Base-by-base conservation (phyloP, 2,888 invertebrate genomes). In the Ochropleura leucogaster region DNA sequence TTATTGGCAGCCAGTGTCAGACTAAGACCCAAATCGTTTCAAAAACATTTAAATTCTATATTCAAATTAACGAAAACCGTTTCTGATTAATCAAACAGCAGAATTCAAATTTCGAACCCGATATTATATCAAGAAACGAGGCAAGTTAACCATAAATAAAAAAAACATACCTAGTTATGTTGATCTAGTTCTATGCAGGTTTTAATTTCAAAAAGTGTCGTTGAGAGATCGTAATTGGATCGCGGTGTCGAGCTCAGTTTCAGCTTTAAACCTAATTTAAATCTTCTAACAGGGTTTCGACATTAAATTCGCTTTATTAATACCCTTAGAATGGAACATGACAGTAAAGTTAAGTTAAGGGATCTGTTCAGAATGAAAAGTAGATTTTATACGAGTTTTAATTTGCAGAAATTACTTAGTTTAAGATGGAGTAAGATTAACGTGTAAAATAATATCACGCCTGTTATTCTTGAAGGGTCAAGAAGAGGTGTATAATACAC, bases 161-260 rank as follows among this genome's bases (percentile, higher is more conserved):
- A 72, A 30, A 30, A 68, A 73, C 14, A 76, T 62, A 59, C 59
- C 59, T 59, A 55, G 69, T 74, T 57, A 51, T 67, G 79, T 76
- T 66, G 74, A 71, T 78, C 42, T 70, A 68, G 72, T 69, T 70
- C 64, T 60, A 72, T 65, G 69, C 72, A 77, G 72, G 63, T 77
- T 77, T 76, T 85, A 79, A 84, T 84, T 80, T 75, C 64, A 80
- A 77, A 80, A 85, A 80, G 71, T 77, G 83, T 74, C 74, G 71
- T 66, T 71, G 77, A 85, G 64, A 72, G 74, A 60, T 65, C 53
- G 68, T 85, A 85, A 85, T 80, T 85, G 71, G 79, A 83, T 74
- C 67, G 76, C 74, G 78, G 84, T 76, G 71, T 80, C 68, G 62
- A 67, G 78, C 66, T 79, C 79, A 73, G 70, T 78, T 85, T 72